phyloP scores from a whole-genome alignment of 2,888 invertebrate species.

The Sphinx pinastri region DNA sequence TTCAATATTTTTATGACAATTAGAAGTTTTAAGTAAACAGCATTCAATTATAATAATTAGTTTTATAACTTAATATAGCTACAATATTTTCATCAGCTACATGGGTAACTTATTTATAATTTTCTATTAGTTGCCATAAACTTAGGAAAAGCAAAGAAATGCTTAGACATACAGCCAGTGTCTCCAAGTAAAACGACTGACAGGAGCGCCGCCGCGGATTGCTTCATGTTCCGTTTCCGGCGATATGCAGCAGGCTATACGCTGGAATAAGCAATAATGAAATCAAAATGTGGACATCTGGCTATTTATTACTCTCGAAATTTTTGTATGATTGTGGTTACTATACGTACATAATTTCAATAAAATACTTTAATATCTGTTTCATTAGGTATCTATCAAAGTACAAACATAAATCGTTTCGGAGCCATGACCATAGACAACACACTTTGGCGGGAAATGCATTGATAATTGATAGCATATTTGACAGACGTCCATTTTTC shows the following conservation, averaged over 20 bases:
- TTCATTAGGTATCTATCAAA: too few relatives aligned
- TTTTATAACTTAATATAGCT: background rate
- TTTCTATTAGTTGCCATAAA: background rate
- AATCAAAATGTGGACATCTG: too few relatives aligned
- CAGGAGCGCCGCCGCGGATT: constrained; percentile 84
- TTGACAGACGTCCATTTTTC: too few relatives aligned
- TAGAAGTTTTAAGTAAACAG: background rate
- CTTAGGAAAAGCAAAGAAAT: background rate
- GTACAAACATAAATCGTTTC: too few relatives aligned
- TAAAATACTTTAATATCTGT: background rate
- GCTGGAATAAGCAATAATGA: constrained; percentile 63
- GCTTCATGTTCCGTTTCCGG: constrained; percentile 87
- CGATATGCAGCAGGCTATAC: constrained; percentile 86
- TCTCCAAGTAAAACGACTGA: constrained; percentile 85
- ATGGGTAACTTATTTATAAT: background rate
- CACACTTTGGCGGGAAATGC: too few relatives aligned
- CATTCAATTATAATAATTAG: background rate
- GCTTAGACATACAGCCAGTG: constrained; percentile 88
- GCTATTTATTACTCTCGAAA: background rate
- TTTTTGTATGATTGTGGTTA: too few relatives aligned
- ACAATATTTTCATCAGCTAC: too few relatives aligned
- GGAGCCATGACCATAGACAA: too few relatives aligned
- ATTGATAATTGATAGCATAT: too few relatives aligned
- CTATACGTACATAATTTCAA: too few relatives aligned
- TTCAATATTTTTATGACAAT: background rate